Evolutionary conservation across 2,888 invertebrate species (phyloP), one percentile per base, ranked within the genome.

Genomic region (Spodoptera exigua): DNA sequence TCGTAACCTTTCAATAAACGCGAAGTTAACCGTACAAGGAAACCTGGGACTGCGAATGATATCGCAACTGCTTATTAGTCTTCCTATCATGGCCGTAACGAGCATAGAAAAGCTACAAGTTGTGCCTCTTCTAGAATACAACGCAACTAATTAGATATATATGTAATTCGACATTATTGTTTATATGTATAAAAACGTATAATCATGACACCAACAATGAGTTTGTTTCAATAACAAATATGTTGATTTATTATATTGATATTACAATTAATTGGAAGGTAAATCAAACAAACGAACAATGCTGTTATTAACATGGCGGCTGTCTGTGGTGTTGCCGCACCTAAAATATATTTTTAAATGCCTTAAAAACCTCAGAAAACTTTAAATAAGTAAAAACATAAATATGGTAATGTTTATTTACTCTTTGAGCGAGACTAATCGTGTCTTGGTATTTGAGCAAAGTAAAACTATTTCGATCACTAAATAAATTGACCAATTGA

Each of bases 21-120:
- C 51, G n/a, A 58, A 48, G 63, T 45, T 52, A 21, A 21, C 78
- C 78, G 51, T 78, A 72, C 52, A 75, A 72, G 78, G 72, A 61
- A 76, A 75, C 76, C 64, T 70, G 71, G 59, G 62, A 60, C 51
- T 11, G 32, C 43, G 18, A 54, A 54, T 62, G 32, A 45, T 69
- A 56, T 53, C 47, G 36, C 61, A 54, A 58, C 46, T 36, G 39
- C 41, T 52, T 64, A 55, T 61, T 54, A 59, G 37, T 40, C 21
- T 54, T 34, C 63, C 52, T 46, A 57, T 55, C 54, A 16, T 43
- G 43, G 32, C 13, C 39, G 11, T 18, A 55, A 37, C 39, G 21
- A 41, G 44, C 35, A 46, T 53, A 70, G 62, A 67, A 56, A 65
- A 53, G 9, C 37, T 37, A 7, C 47, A 59, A 64, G 40, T 61